These are phyloP conservation scores for Drosophila chauvacae DNA, from an alignment of 1,140 invertebrate genomes.

Conservation along the genomic window DNA sequence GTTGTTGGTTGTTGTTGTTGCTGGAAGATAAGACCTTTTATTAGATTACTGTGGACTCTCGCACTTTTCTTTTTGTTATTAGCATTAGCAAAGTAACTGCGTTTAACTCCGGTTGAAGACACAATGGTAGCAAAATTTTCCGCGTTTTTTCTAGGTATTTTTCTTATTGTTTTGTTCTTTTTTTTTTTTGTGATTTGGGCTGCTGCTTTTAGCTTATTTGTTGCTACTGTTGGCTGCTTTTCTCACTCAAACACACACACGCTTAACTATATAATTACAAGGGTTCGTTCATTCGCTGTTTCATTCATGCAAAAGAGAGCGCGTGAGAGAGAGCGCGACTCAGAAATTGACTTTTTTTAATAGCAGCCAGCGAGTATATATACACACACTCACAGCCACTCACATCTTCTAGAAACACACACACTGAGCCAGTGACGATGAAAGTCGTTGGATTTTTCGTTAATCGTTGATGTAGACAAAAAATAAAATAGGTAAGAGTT, in stretches of 20 bases:
- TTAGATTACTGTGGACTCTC: constrained; percentile 13
- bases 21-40: constrained; percentile 30
- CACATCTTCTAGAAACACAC: constrained; percentile 58
- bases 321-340: constrained; percentile 45
- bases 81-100: constrained; percentile 8
- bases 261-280: constrained; percentile 61
- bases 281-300: constrained; percentile 57
- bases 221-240: constrained; percentile 53
- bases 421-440: constrained; percentile 60
- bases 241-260: constrained; percentile 39
- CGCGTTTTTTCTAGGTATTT: constrained; percentile 49
- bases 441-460: constrained; percentile 82
- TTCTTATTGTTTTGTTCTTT: constrained; percentile 67
- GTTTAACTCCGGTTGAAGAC: constrained; percentile 19
- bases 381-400: constrained; percentile 51
- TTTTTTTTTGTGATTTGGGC: constrained; percentile 18
- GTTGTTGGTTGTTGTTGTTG: constrained; percentile 41
- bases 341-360: constrained; percentile 75
- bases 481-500: constrained; percentile 68
- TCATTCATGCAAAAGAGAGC: constrained; percentile 66
- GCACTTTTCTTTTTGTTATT: background rate
- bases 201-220: constrained; percentile 59
- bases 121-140: constrained; percentile 35
- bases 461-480: constrained; percentile 84
- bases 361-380: constrained; percentile 64